A percentile compares a stretch with the other conserved stretches of the same genome.
Evolutionary conservation across 2,888 invertebrate genomes (phyloP).

Genomic region (Apeira syringaria): DNA sequence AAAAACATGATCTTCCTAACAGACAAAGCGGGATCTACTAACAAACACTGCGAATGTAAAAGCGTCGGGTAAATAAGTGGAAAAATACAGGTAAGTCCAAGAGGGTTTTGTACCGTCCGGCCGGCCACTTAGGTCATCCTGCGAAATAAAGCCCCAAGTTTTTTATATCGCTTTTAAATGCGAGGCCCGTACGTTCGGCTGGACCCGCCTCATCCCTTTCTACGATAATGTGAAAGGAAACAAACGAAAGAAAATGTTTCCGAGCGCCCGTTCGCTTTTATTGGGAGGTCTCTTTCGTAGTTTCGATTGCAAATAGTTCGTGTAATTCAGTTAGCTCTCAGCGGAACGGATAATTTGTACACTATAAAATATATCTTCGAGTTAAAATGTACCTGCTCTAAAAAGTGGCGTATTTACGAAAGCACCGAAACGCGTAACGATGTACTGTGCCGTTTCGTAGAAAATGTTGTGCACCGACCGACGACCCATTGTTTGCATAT

Average conservation of each 20-base stretch:
- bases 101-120: conserved; percentile 79
- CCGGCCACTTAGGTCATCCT: conserved; percentile 83
- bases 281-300: conserved; percentile 71
- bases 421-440: conserved; percentile 61
- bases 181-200: conserved; percentile 71
- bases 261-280: conserved; percentile 73
- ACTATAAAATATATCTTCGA: conserved; percentile 50
- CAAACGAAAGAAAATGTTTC: conserved; percentile 82
- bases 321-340: conserved; percentile 72
- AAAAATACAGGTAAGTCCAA: conserved; percentile 83
- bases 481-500: conserved; percentile 54
- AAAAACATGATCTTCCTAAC: conserved; percentile 80
- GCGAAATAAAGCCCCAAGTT: conserved; percentile 80
- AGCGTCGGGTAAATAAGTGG: conserved; percentile 82
- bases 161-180: conserved; percentile 83
- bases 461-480: conserved; percentile 51
- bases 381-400: conserved; percentile 48
- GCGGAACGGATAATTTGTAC: conserved; percentile 54
- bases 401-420: conserved; percentile 53
- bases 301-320: conserved; percentile 80
- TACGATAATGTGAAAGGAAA: conserved; percentile 79
- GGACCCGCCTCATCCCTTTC: conserved; percentile 72
- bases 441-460: conserved; percentile 50
- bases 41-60: conserved; percentile 81
- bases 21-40: conserved; percentile 76